These are phyloP conservation scores for Girardinichthys multiradiatus DNA, from an alignment of 2,113 vertebrate genomes.

Conservation along the genomic window DNA sequence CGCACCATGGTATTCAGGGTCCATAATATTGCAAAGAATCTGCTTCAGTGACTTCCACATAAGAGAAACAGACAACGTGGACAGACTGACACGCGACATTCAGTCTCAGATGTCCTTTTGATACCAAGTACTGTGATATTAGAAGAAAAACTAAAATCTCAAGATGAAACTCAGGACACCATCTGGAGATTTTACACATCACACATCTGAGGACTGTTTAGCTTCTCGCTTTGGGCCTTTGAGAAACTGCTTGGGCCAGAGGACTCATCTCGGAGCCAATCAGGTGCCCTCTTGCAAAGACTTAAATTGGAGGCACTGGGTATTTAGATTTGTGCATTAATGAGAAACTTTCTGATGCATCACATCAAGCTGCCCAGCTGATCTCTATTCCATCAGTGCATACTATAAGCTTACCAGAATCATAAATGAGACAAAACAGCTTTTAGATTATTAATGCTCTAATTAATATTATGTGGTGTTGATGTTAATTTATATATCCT, in stretches of 20 bases:
- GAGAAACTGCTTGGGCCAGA: slow-evolving; percentile 14
- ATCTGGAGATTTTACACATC: slow-evolving; percentile 12
- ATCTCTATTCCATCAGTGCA: slow-evolving; percentile 58
- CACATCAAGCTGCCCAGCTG: slow-evolving; percentile 31
- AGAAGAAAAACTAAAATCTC: slow-evolving; percentile 25
- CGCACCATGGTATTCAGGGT: slow-evolving; percentile 33
- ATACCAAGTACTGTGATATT: slow-evolving; percentile 9
- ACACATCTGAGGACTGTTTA: neutral
- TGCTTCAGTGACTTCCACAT: slow-evolving; percentile 1
- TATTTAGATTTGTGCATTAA: slow-evolving; percentile 14
- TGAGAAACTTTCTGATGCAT: slow-evolving; percentile 26
- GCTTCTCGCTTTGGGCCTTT: slow-evolving; percentile 23
- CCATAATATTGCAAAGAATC: slow-evolving; percentile 9
- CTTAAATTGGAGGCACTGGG: slow-evolving; percentile 22
- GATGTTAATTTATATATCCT: slow-evolving; percentile 81
- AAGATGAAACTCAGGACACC: slow-evolving; percentile 23
- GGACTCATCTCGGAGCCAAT: slow-evolving; percentile 56
- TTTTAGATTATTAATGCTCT: slow-evolving; percentile 86
- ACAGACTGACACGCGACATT: neutral
- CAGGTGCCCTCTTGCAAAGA: slow-evolving; percentile 31
- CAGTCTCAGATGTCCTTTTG: slow-evolving; percentile 6
- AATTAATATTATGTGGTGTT: slow-evolving; percentile 76
- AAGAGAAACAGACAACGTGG: neutral
- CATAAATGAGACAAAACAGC: slow-evolving; percentile 71
- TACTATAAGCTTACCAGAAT: slow-evolving; percentile 84